These are phyloP conservation scores for Anguilla megastoma DNA, from an alignment of 2,797 vertebrate genomes.

Conservation along the genomic window DNA sequence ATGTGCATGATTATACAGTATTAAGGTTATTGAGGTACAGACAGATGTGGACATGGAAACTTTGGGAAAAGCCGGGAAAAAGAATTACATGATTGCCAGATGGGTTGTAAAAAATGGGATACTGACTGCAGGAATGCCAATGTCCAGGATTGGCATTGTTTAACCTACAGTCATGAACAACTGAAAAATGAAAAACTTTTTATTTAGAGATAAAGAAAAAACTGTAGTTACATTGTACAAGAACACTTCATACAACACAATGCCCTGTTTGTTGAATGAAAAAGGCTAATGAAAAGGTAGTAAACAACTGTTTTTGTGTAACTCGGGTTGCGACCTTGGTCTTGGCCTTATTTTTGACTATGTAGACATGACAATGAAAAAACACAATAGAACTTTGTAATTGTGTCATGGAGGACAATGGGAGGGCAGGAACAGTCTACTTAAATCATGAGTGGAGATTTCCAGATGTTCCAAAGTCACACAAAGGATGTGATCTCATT, in stretches of 20 bases:
- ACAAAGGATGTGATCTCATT: constrained; percentile 34
- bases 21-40: background rate
- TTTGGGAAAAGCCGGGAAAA: background rate
- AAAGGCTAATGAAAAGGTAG: background rate
- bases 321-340: background rate
- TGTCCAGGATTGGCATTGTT: background rate
- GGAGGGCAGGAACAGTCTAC: constrained; percentile 16
- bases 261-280: background rate
- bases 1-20: background rate
- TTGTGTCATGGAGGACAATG: constrained; percentile 26
- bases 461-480: constrained; percentile 35
- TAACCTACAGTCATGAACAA: background rate
- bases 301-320: background rate
- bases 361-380: background rate
- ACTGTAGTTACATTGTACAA: background rate
- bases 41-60: background rate
- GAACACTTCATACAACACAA: background rate
- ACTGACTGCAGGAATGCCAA: background rate
- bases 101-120: background rate
- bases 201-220: background rate
- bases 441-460: constrained; percentile 17
- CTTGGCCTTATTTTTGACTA: background rate
- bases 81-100: background rate
- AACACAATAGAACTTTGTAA: constrained; percentile 21
- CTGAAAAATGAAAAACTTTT: background rate